Base-by-base conservation (phyloP, 2,888 invertebrate species). In the Reticulitermes lucifugus region DNA sequence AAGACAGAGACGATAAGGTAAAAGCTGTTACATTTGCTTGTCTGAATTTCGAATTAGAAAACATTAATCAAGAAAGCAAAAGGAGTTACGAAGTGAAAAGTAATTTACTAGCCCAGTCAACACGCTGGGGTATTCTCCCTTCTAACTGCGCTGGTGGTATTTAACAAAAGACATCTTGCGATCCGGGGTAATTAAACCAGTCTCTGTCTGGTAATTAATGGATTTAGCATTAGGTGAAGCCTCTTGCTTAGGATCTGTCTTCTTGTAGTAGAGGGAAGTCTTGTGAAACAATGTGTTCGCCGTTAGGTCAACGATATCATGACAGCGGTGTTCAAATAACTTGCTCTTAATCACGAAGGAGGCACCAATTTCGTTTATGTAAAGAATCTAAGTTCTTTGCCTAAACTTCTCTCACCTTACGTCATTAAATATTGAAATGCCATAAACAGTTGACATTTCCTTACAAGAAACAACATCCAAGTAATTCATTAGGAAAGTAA, bases 11-110 rank as follows among this genome's bases (percentile, higher is more conserved):
- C n/a, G 65, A n/a, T 5, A 65, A 25, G 25, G n/a, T 60, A n/a
- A 14, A 25, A n/a, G 25, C 65, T 25, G 10, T n/a, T 7, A n/a
- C 60, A 60, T 65, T 2, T 65, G 65, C n/a, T 25, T 65, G 65
- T 65, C 65, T 65, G 65, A n/a, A n/a, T n/a, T n/a, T 65, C 65
- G 65, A 65, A 65, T 65, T 65, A 65, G n/a, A 25, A 65, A 65
- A 65, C 65, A 65, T 65, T 65, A 65, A 65, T 65, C 65, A 65
- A 65, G 65, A n/a, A 65, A 14, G 65, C 12, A 65, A n/a, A 65
- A 65, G n/a, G n/a, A 65, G 65, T 65, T 65, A 65, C n/a, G 65
- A 25, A 65, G 65, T 14, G n/a, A 25, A 65, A 65, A 65, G 65
- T 65, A 65, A 65, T 65, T 65, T 65, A 55, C 55, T 55, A 18